A percentile compares a stretch with the other conserved stretches of the same genome.
Evolutionary conservation across 2,113 vertebrate genomes (phyloP).

Genomic region (Dromas ardeola): DNA sequence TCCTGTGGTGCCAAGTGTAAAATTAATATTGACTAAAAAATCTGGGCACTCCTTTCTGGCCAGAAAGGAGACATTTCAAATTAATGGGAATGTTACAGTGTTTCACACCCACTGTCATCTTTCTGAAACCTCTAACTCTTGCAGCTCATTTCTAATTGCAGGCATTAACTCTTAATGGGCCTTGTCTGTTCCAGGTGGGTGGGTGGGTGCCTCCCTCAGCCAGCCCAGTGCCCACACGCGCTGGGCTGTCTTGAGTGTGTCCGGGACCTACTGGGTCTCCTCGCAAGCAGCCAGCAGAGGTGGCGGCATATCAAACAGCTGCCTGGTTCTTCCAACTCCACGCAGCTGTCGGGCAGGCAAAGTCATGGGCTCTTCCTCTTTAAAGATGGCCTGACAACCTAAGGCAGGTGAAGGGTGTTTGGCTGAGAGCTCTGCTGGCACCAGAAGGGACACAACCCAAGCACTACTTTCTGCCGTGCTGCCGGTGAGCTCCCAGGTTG

Average conservation of each 20-base stretch:
- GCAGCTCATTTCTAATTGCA: constrained; percentile 23
- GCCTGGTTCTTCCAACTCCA: not conserved
- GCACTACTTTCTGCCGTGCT: not conserved
- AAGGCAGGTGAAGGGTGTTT: not conserved
- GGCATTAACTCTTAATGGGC: constrained; percentile 56
- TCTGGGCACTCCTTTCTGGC: constrained; percentile 58
- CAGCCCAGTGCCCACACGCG: not conserved
- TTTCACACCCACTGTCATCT: constrained; percentile 53
- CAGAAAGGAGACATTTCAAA: constrained; percentile 48
- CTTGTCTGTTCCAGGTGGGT: not conserved
- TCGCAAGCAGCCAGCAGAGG: not conserved
- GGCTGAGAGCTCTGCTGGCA: not conserved
- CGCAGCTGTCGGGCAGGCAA: not conserved
- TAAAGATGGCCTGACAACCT: not conserved
- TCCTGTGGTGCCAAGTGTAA: constrained; percentile 71
- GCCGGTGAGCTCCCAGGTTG: not conserved
- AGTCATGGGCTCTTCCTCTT: not conserved
- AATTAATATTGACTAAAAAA: constrained; percentile 76
- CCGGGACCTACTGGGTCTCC: not conserved
- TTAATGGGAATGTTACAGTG: constrained; percentile 61
- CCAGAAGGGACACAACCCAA: not conserved
- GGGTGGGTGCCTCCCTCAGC: not conserved
- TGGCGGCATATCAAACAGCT: not conserved
- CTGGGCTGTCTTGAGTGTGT: not conserved
- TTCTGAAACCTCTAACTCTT: constrained; percentile 34